Base-by-base conservation (phyloP, 2,888 invertebrate genomes). In the Exephanes ischioxanthus region DNA sequence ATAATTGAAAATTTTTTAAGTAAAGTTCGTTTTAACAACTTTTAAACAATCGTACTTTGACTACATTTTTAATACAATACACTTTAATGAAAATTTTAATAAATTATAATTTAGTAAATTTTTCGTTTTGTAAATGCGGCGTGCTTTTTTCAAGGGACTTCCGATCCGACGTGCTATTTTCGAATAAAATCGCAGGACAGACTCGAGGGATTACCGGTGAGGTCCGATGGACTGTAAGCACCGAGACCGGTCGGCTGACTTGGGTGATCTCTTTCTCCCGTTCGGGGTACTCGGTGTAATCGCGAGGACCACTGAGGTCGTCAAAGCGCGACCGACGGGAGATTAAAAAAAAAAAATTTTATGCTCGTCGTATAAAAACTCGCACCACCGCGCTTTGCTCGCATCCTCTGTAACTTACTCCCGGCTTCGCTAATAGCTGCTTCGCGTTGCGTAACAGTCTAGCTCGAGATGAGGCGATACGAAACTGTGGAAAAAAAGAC, bases 261-360 rank as follows among this genome's bases (percentile, higher is more conserved):
- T 30, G 16, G 16, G 33, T n/a, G 61, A 63, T 33, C 16, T 37
- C 68, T 26, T 45, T 45, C 16, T 45, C 45, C 16, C 45, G 16
- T 45, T 45, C 16, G 16, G 75, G 45, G 75, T 58, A 48, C 61
- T 41, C 55, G 58, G 68, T 71, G 30, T 63, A 80, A 72, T 67
- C 80, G 72, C 70, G 41, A 33, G 33, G 71, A 73, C 55, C 80
- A 58, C 75, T 80, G 22, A 68, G 61, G 72, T 77, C 72, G 84
- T 70, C 68, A 81, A 77, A 81, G 73, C 77, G 11, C 16, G 77
- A 30, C 77, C 63, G 45, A 22, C 70, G 82, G 5, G 73, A 73
- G 84, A 84, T 84, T 75, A 84, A 84, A 81, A 81, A 84, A 81
- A 81, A 84, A 84, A 81, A 16, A 78, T 84, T 81, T 84, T 68